phyloP scores from a whole-genome alignment of 2,113 vertebrate genomes.

The Mastomys coucha region DNA sequence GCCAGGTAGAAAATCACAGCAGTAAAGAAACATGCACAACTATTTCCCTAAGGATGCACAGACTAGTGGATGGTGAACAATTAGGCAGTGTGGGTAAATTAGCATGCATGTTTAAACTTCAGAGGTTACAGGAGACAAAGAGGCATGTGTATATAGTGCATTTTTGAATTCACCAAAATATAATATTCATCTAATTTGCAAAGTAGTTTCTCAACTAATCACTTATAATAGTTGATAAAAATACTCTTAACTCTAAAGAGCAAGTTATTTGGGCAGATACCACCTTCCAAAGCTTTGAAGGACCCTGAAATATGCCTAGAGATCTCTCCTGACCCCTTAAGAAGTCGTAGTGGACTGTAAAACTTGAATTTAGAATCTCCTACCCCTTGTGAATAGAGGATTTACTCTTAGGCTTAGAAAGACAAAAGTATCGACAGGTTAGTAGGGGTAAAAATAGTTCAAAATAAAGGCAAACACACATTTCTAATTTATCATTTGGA shows the following conservation, averaged over 20 bases:
- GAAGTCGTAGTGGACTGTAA: neutral
- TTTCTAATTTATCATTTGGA: conserved; percentile 39
- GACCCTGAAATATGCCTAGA: neutral
- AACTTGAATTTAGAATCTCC: neutral
- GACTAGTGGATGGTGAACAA: neutral
- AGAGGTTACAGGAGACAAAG: neutral
- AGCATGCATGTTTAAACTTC: neutral
- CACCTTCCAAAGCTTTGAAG: neutral
- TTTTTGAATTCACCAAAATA: neutral
- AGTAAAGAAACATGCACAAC: neutral
- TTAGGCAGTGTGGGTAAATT: neutral
- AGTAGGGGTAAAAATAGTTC: neutral
- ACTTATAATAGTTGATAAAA: neutral
- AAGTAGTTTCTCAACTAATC: conserved; percentile 14
- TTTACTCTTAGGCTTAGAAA: neutral
- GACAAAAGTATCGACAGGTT: neutral
- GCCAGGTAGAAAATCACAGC: neutral
- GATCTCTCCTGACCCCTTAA: neutral
- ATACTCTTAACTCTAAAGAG: neutral
- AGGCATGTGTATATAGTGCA: neutral
- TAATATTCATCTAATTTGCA: neutral
- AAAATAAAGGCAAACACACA: conserved; percentile 34
- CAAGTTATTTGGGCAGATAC: neutral
- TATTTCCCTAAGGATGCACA: neutral
- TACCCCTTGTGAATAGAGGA: neutral